A percentile compares a stretch with the other conserved stretches of the same genome.
Evolutionary conservation across 2,888 invertebrate genomes (phyloP).

Genomic region (Chrysolina oricalcia): DNA sequence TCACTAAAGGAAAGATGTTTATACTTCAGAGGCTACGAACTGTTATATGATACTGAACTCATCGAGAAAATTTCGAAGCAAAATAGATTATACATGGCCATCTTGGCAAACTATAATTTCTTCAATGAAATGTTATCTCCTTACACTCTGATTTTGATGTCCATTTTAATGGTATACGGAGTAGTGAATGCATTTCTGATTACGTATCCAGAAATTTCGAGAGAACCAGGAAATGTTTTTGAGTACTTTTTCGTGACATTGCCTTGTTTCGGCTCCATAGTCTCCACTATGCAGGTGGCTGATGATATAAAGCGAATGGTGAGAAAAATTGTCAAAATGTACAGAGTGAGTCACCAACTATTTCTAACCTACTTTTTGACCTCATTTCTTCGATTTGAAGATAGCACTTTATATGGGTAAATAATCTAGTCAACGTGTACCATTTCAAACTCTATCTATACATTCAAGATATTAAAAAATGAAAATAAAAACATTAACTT

Average conservation of each 20-base stretch:
- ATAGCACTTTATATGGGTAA: no score
- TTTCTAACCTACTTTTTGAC: no score
- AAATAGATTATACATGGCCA: background rate
- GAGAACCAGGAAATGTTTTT: background rate
- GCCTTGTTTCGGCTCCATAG: no score
- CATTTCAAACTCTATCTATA: no score
- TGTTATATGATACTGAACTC: background rate
- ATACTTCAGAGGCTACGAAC: background rate
- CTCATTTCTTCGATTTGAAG: no score
- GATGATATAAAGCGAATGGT: no score
- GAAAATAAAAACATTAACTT: no score
- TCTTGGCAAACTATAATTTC: background rate
- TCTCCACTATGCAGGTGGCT: no score
- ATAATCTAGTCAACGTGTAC: no score
- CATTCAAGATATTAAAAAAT: no score
- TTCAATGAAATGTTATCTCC: background rate
- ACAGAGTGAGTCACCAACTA: no score
- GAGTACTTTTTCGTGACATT: background rate
- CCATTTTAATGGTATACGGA: background rate
- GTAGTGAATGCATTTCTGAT: background rate
- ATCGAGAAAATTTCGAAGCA: background rate
- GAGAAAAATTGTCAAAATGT: no score
- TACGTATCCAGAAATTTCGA: background rate
- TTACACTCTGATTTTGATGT: background rate
- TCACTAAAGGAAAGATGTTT: background rate